phyloP scores from a whole-genome alignment of 2,113 vertebrate species.

The Ammodytes marinus region DNA sequence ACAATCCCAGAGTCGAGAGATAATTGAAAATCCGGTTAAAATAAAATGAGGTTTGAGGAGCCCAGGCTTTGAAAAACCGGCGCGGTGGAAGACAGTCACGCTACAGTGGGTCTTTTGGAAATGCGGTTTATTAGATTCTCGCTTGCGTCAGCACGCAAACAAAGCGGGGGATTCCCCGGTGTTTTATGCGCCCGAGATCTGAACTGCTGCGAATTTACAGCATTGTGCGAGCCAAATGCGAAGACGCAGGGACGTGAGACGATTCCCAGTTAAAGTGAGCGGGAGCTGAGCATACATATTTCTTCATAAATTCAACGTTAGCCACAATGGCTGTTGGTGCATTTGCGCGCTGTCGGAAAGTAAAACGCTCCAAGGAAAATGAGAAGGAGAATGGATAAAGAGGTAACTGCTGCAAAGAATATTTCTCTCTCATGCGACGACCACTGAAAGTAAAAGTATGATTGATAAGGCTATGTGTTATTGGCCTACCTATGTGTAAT shows the following conservation, averaged over 20 bases:
- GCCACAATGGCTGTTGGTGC: conserved; percentile 20
- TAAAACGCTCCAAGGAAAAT: too few relatives aligned
- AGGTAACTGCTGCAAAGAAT: not conserved
- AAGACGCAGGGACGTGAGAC: conserved; percentile 16
- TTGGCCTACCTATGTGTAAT: not conserved
- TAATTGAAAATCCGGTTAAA: conserved; percentile 1
- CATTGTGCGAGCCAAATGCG: not conserved
- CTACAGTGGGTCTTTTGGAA: not conserved
- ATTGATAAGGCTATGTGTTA: too few relatives aligned
- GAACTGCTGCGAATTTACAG: conserved; percentile 23
- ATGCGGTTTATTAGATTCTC: conserved; percentile 21
- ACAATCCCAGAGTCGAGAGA: not conserved
- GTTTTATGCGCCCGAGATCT: conserved; percentile 15
- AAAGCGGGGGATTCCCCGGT: conserved; percentile 58
- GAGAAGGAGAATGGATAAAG: not conserved
- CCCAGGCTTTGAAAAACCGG: not conserved
- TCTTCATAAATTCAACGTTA: conserved; percentile 5
- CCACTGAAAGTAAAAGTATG: not conserved
- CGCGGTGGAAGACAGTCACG: not conserved
- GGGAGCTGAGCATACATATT: conserved; percentile 20
- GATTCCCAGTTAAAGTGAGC: conserved; percentile 6
- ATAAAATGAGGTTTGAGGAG: not conserved
- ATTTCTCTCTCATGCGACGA: not conserved
- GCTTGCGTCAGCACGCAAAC: conserved; percentile 56
- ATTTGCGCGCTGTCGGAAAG: conserved; percentile 16